Evolutionary conservation across 2,888 invertebrate species (phyloP), one percentile per base, ranked within the genome.

Genomic region (Chironomus riparius): DNA sequence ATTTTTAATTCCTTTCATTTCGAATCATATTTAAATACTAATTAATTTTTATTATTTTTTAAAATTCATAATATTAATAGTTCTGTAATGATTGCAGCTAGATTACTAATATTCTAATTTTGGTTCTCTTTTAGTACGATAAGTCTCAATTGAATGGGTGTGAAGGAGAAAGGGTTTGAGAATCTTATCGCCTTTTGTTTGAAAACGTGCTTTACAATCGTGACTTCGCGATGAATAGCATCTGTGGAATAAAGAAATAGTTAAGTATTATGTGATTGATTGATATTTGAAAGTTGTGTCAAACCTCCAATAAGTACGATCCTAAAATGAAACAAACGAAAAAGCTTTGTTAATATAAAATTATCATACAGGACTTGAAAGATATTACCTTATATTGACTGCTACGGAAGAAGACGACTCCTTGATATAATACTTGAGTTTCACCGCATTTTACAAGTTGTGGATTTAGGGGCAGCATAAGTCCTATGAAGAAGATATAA

Each of bases 351-450:
- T 28, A 28, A 5, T 5, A 28, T 28, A 28, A 28, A 28, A 28
- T 28, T 4, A 28, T 28, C 28, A 4, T 4, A 5, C 3, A 28
- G 22, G 1, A 5, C 4, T 5, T 28, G 38, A 38, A 38, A 10
- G 38, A 38, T 38, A 38, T 38, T 38, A 38, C 38, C 38, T 76
- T 76, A 15, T 69, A 69, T 15, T 10, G 5, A 21, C 48, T 47
- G 22, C 69, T 68, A 10, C 76, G 48, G 56, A 69, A 69, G 69
- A 56, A 76, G 0, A 28, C 4, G 15, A 48, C n/a, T n/a, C 76
- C 76, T 38, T 76, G 76, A 68, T 76, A 76, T 38, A 76, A 18
- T 2, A 76, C 69, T 76, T 76, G 76, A 15, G 76, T 76, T 15
- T 69, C 56, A 18, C 76, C 76, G 10, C 61, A 74, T 4, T 68